Percentiles rank a stretch among this genome's conserved stretches.
Evolutionary conservation across 2,797 vertebrate genomes (phyloP).

Genomic region (Eremophila alpestris): DNA sequence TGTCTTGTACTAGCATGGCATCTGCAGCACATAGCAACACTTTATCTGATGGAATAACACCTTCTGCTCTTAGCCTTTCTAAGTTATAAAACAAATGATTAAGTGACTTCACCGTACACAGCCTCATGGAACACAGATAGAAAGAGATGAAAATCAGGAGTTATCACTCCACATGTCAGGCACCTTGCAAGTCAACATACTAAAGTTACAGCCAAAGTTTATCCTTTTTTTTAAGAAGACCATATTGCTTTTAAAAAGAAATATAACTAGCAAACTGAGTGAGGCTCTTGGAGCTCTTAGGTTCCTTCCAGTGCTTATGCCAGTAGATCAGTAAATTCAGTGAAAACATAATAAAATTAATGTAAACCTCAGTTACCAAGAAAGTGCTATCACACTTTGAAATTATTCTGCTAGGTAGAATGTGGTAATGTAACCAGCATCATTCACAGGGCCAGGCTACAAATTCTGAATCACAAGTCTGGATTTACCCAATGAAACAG

Average conservation of each 20-base stretch:
- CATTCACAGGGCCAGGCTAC: neutral
- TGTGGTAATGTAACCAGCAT: neutral
- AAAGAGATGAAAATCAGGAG: neutral
- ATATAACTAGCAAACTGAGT: neutral
- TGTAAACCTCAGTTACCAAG: neutral
- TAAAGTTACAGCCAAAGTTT: neutral
- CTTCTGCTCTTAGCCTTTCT: slow-evolving; percentile 52
- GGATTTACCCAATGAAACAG: neutral
- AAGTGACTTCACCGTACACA: slow-evolving; percentile 11
- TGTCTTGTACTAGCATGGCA: slow-evolving; percentile 20
- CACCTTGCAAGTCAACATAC: neutral
- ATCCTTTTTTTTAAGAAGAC: neutral
- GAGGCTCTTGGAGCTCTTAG: neutral
- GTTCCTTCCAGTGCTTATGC: neutral
- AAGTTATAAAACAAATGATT: slow-evolving; percentile 56
- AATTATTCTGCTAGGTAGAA: neutral
- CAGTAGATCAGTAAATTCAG: neutral
- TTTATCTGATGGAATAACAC: slow-evolving; percentile 52
- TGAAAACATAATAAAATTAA: neutral
- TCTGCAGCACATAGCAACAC: slow-evolving; percentile 62
- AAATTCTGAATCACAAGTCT: neutral
- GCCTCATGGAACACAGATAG: neutral
- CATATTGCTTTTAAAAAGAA: neutral
- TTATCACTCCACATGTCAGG: neutral
- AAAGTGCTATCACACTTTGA: neutral